These are phyloP conservation scores for Osmoderma eremita DNA, from an alignment of 2,888 invertebrate genomes.

Conservation along the genomic window DNA sequence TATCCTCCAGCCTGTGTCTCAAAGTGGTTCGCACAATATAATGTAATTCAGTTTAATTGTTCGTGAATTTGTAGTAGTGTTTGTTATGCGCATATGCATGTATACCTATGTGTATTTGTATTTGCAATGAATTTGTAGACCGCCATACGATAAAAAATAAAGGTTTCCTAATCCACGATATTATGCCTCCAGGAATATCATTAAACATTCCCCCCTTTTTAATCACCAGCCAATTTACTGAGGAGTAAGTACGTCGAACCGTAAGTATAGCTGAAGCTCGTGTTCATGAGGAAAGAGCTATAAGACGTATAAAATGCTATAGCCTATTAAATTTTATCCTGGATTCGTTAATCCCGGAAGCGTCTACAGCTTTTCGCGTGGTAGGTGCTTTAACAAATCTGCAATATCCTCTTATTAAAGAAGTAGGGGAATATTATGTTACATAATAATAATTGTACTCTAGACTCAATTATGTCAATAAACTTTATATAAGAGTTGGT, in stretches of 20 bases:
- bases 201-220: neutral
- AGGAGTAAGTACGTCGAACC: constrained; percentile 42
- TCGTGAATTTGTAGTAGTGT: no score
- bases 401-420: constrained; percentile 18
- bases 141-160: no score
- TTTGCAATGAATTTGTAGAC: no score
- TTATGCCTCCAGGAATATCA: constrained; percentile 1
- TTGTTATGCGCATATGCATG: no score
- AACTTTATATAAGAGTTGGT: no score
- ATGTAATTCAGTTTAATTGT: no score
- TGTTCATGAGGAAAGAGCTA: constrained; percentile 51
- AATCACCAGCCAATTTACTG: neutral
- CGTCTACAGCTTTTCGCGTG: neutral
- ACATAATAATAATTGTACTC: no score
- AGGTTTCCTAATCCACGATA: neutral
- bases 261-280: constrained; percentile 48
- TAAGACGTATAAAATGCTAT: constrained; percentile 48
- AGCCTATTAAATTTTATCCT: constrained; percentile 18
- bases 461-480: no score
- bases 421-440: constrained; percentile 11
- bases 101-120: no score
- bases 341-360: neutral
- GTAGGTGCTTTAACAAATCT: constrained; percentile 12
- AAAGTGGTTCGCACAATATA: no score
- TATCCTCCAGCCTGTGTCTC: no score